phyloP scores from a whole-genome alignment of 2,797 vertebrate genomes.

The Cynopterus sphinx region DNA sequence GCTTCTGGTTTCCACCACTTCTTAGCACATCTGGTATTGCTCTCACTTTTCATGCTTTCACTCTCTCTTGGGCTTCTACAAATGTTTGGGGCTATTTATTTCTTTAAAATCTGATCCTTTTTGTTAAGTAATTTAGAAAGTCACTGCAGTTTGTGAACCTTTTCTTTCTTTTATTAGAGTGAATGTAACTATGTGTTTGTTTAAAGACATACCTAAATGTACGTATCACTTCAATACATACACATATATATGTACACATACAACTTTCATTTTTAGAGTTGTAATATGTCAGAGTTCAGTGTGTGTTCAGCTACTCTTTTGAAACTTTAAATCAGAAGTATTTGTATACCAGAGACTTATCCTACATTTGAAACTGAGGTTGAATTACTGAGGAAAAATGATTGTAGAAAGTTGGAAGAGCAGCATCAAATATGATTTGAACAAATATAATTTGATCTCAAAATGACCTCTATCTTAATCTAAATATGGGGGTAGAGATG shows the following conservation, averaged over 20 bases:
- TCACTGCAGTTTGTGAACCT: not conserved
- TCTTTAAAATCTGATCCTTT: not conserved
- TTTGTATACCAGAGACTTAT: not conserved
- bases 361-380: not conserved
- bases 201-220: not conserved
- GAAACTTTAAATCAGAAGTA: constrained; percentile 23
- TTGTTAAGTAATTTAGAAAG: not conserved
- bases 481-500: not conserved
- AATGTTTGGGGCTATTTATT: not conserved
- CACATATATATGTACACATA: not conserved
- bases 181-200: not conserved
- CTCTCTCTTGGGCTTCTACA: not conserved
- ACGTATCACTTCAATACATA: not conserved
- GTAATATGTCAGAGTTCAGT: not conserved
- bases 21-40: not conserved
- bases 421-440: not conserved
- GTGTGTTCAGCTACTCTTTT: not conserved
- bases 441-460: not conserved
- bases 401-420: not conserved
- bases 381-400: not conserved
- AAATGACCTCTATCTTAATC: not conserved
- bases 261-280: not conserved
- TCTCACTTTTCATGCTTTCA: not conserved
- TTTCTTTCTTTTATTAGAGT: not conserved
- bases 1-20: not conserved